phyloP scores from a whole-genome alignment of 1,140 invertebrate species.

The Bombus impatiens region DNA sequence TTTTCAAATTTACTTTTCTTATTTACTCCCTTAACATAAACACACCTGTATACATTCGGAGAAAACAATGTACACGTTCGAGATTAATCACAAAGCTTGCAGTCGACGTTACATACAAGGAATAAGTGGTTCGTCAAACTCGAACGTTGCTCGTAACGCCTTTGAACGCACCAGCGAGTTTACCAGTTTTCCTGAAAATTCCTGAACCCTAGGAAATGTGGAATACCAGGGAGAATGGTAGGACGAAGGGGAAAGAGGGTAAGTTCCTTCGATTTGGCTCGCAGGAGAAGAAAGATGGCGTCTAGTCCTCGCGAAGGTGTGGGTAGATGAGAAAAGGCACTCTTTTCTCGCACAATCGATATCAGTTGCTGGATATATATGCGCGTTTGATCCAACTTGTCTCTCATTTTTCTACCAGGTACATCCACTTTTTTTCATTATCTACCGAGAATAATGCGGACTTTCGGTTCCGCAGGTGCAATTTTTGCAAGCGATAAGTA shows the following conservation, averaged over 20 bases:
- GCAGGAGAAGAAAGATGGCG: slow-evolving; percentile 63
- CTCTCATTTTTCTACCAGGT: slow-evolving; percentile 3
- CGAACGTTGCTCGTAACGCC: neutral
- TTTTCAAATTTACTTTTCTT: no score
- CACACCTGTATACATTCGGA: no score
- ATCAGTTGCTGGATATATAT: slow-evolving; percentile 30
- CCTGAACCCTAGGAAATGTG: neutral
- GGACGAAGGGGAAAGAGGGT: slow-evolving; percentile 21
- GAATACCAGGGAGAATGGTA: neutral
- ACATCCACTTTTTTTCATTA: neutral
- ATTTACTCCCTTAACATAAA: no score
- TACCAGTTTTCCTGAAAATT: neutral
- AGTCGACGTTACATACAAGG: no score
- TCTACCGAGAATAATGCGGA: neutral
- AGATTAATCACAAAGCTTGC: no score
- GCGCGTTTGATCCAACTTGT: slow-evolving; percentile 22
- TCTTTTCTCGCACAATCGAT: slow-evolving; percentile 65
- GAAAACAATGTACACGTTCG: no score
- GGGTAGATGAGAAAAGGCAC: slow-evolving; percentile 59
- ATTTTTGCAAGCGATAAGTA: neutral
- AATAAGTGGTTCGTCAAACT: neutral
- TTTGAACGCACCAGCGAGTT: neutral
- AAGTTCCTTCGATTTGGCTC: slow-evolving; percentile 48
- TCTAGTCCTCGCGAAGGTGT: slow-evolving; percentile 50
- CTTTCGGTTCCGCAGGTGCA: neutral